phyloP scores from a whole-genome alignment of 1,140 invertebrate species.

The Globodera rostochiensis region DNA sequence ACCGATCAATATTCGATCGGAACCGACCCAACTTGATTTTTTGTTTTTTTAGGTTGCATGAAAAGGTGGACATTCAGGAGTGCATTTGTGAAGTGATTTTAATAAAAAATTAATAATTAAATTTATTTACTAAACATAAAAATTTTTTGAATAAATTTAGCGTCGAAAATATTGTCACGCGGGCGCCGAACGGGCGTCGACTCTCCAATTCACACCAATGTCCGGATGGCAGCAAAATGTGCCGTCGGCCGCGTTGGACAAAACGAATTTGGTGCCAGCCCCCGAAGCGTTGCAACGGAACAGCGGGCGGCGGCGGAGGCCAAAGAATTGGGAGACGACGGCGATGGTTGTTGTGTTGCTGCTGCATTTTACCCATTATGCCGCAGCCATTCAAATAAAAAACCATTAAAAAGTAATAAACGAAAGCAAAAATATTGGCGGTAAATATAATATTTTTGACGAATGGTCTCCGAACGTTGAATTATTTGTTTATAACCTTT shows the following conservation, averaged over 20 bases:
- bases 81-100: slow-evolving; percentile 28
- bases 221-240: slow-evolving; percentile 4
- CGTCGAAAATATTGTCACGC: slow-evolving; percentile 27
- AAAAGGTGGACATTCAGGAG: slow-evolving; percentile 30
- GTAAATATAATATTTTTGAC: too few relatives aligned
- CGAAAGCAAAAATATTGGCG: too few relatives aligned
- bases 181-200: slow-evolving; percentile 8
- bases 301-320: too few relatives aligned
- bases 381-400: too few relatives aligned
- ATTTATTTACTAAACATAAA: neutral
- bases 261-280: neutral
- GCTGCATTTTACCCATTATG: too few relatives aligned
- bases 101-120: neutral
- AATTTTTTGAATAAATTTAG: neutral
- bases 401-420: too few relatives aligned
- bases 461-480: too few relatives aligned
- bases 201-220: slow-evolving; percentile 9
- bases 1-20: too few relatives aligned
- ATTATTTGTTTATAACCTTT: too few relatives aligned
- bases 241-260: neutral
- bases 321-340: neutral
- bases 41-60: slow-evolving; percentile 22
- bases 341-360: neutral
- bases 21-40: too few relatives aligned
- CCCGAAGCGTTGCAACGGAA: neutral